Evolutionary conservation across 2,888 invertebrate genomes (phyloP), one percentile per base, ranked within the genome.

Genomic region (Scaptomyza flava): DNA sequence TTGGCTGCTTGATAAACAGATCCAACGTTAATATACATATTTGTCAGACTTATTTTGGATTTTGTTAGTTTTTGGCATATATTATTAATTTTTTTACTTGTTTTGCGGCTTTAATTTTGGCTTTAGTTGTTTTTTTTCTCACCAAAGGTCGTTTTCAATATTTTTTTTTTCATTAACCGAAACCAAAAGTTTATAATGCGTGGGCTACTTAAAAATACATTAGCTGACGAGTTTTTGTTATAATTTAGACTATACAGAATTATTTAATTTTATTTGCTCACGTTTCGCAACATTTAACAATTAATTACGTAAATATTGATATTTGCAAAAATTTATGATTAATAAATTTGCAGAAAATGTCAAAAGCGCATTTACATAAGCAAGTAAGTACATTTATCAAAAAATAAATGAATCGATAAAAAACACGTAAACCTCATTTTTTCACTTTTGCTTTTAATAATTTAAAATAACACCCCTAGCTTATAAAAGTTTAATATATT

Each of bases 1-100:
- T 66, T 60, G 54, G 17, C 43, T 33, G 46, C 64, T 68, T 64
- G 68, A 67, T 75, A 61, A 69, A 66, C 67, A 61, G 54, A 46
- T 38, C 58, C 67, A 47, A 57, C 38, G 31, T 47, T 54, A 48
- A 51, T 68, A 68, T 84, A 51, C 64, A 63, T 45, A 72, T 81
- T 70, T 79, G 71, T 84, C 81, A 71, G 75, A 63, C 67, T 75
- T 81, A 61, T 70, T 79, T 68, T 68, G 61, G 50, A 72, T 65
- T 71, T 71, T 67, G 68, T 68, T 81, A 60, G 81, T 71, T 71
- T 63, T 81, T 41, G 9, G 81, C 67, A 87, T 82, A 84, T 52
- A 81, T 82, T 84, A 75, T 46, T 69, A 60, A 72, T 68, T 80
- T 70, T 70, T 78, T 56, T 86, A 87, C 87, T 79, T 75, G 81